Percentiles rank a stretch among this genome's conserved stretches.
Conservation (phyloP, 1,140 invertebrate genomes). For the Campoletis sonorensis region DNA sequence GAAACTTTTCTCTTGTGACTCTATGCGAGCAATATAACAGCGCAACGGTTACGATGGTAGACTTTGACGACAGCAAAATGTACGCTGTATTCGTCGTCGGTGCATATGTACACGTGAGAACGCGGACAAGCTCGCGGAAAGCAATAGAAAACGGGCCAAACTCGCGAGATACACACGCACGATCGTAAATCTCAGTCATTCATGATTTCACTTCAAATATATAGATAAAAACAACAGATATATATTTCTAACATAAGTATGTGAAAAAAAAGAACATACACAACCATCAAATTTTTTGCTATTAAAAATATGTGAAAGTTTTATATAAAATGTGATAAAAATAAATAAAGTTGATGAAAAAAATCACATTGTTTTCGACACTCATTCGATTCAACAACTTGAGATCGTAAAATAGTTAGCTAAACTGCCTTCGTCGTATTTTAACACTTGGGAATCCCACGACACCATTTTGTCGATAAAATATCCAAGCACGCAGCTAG, state of each 20-base stretch:
- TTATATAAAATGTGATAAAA: too few relatives aligned
- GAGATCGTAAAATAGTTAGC: too few relatives aligned
- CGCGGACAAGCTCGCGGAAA: slow-evolving; percentile 21
- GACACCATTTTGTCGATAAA: slow-evolving; percentile 20
- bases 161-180: slow-evolving; percentile 18
- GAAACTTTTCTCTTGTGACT: slow-evolving; percentile 43
- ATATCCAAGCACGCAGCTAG: neutral
- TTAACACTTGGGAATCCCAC: neutral
- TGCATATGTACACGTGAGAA: neutral
- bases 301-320: too few relatives aligned
- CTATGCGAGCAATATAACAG: neutral
- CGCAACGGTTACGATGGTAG: neutral
- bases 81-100: neutral
- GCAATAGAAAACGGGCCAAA: slow-evolving; percentile 47
- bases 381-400: too few relatives aligned
- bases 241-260: too few relatives aligned
- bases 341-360: too few relatives aligned
- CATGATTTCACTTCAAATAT: slow-evolving; percentile 48
- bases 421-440: neutral
- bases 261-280: too few relatives aligned
- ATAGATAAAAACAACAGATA: neutral
- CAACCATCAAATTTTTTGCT: too few relatives aligned
- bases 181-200: slow-evolving; percentile 52
- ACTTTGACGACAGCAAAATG: slow-evolving; percentile 19
- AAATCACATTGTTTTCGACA: too few relatives aligned